phyloP scores from a whole-genome alignment of 92 coral and sea anemone species.

The Porites divaricata region DNA sequence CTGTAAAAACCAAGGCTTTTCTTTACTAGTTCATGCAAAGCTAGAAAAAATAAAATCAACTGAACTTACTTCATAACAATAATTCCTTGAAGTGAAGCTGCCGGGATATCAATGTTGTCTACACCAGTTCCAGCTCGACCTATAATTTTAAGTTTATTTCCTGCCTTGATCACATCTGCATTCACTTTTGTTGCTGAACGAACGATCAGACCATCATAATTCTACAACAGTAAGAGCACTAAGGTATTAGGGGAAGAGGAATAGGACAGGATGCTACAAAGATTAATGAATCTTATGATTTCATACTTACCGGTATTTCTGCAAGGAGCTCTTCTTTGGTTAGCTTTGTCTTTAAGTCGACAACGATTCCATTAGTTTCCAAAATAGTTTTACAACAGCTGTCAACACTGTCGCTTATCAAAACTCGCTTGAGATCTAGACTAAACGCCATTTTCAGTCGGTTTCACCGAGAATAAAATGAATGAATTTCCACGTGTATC shows the following conservation, averaged over 20 bases:
- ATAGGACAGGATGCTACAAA: neutral
- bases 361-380: conserved; percentile 82
- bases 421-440: conserved; percentile 84
- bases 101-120: conserved; percentile 86
- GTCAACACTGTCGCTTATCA: conserved; percentile 93
- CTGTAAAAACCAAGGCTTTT: too few species aligned
- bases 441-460: conserved; percentile 74
- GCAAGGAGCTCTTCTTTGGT: conserved; percentile 86
- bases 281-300: neutral
- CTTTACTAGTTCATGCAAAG: neutral
- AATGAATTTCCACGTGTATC: conserved; percentile 47
- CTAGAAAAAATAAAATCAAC: neutral
- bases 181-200: conserved; percentile 98
- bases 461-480: neutral
- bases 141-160: conserved; percentile 85
- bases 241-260: neutral
- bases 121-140: conserved; percentile 99
- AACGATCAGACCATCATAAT: conserved; percentile 93
- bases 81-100: conserved; percentile 89
- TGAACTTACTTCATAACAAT: conserved; percentile 93
- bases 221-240: conserved; percentile 46
- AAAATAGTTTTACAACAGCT: conserved; percentile 86
- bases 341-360: conserved; percentile 88
- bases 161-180: conserved; percentile 91
- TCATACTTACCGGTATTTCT: conserved; percentile 75